Evolutionary conservation across 2,888 invertebrate species (phyloP).

Genomic region (Hoplodrina ambigua): DNA sequence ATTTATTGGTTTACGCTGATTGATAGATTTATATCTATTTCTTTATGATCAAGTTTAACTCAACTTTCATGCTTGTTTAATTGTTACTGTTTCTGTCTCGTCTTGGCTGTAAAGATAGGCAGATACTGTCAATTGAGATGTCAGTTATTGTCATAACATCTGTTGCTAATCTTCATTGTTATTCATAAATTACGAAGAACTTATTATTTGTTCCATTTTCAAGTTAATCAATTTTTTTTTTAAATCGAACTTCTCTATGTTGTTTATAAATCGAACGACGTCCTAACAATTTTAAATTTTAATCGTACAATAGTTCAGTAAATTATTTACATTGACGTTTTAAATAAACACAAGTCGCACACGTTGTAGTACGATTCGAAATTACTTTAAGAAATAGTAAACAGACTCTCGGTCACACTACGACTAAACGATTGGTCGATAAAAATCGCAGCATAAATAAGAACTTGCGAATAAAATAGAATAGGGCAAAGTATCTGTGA

Average conservation of each 20-base stretch:
- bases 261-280: neutral
- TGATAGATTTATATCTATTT: constrained; percentile 32
- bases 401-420: constrained; percentile 21
- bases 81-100: constrained; percentile 10
- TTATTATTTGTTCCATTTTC: neutral
- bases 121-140: neutral
- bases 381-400: constrained; percentile 35
- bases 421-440: constrained; percentile 35
- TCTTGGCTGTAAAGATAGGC: neutral
- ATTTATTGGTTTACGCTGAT: constrained; percentile 46
- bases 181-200: neutral
- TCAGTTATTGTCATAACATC: constrained; percentile 1
- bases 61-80: constrained; percentile 24
- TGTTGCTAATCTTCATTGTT: neutral
- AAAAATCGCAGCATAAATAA: constrained; percentile 37
- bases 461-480: constrained; percentile 30
- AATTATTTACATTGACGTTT: constrained; percentile 1
- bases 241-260: too few relatives aligned
- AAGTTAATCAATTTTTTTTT: too few relatives aligned
- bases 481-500: constrained; percentile 8
- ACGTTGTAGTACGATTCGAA: constrained; percentile 28
- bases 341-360: constrained; percentile 29
- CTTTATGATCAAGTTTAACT: constrained; percentile 12
- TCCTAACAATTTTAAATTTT: constrained; percentile 16
- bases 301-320: constrained; percentile 15